Conservation (phyloP, 1,140 invertebrate species). For the Psilanteris sp. region DNA sequence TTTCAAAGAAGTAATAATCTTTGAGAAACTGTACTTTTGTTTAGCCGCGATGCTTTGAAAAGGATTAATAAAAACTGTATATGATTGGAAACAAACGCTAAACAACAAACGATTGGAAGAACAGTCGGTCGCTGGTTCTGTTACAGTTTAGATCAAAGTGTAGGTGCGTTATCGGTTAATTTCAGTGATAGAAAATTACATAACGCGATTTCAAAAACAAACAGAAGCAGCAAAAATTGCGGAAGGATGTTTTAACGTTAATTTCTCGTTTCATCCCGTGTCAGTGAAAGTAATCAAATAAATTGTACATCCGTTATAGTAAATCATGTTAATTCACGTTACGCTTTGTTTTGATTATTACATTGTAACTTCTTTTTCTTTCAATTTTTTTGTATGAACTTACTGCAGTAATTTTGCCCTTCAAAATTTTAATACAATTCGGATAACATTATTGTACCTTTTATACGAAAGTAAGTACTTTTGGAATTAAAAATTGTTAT, state of each 20-base stretch:
- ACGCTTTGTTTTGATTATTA: slow-evolving; percentile 7
- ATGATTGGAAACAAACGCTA: too few relatives aligned
- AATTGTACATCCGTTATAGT: slow-evolving; percentile 15
- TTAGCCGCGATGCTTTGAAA: too few relatives aligned
- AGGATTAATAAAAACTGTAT: too few relatives aligned
- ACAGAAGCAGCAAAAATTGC: too few relatives aligned
- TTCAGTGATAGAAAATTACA: background rate
- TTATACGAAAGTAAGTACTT: too few relatives aligned
- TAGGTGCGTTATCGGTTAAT: too few relatives aligned
- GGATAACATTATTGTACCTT: too few relatives aligned
- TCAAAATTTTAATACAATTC: too few relatives aligned
- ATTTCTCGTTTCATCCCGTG: slow-evolving; percentile 16
- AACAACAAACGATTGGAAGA: background rate
- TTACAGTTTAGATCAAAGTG: slow-evolving; percentile 1
- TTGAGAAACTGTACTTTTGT: too few relatives aligned
- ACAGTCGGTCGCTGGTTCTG: background rate
- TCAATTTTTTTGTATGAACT: background rate
- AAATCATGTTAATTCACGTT: slow-evolving; percentile 13
- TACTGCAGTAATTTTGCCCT: slow-evolving; percentile 5
- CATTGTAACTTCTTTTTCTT: background rate
- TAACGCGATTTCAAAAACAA: background rate
- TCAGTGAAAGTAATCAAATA: slow-evolving; percentile 25
- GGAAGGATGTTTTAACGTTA: slow-evolving; percentile 6
- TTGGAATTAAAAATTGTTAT: too few relatives aligned
- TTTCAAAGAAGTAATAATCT: too few relatives aligned